Evolutionary conservation across 2,888 invertebrate genomes (phyloP).

Genomic region (Peribatodes rhomboidaria): DNA sequence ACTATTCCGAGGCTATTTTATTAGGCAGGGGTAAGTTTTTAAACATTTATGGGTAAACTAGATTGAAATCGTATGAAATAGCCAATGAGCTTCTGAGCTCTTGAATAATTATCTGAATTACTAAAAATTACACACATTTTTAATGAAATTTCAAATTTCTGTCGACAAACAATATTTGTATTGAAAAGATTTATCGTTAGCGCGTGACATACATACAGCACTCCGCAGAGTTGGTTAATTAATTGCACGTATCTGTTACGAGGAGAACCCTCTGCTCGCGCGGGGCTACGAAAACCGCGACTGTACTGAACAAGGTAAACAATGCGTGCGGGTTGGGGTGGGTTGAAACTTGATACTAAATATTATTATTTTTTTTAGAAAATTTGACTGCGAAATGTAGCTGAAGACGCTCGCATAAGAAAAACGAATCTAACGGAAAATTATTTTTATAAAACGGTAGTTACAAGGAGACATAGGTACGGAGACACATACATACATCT

Average conservation of each 20-base stretch:
- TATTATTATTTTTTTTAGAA: neutral
- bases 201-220: slow-evolving; percentile 43
- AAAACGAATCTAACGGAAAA: too few species aligned
- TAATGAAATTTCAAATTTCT: neutral
- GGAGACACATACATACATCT: too few species aligned
- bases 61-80: too few species aligned
- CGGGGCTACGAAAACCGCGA: slow-evolving; percentile 22
- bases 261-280: slow-evolving; percentile 24
- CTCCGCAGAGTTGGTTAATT: slow-evolving; percentile 41
- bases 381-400: too few species aligned
- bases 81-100: too few species aligned
- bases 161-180: slow-evolving; percentile 25
- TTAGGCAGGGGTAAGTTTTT: too few species aligned
- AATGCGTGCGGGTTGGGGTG: neutral
- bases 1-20: too few species aligned
- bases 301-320: too few species aligned
- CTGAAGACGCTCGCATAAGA: too few species aligned
- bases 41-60: too few species aligned
- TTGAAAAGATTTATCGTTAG: slow-evolving; percentile 35
- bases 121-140: neutral
- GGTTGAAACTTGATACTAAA: neutral
- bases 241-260: slow-evolving; percentile 47
- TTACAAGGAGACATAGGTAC: too few species aligned
- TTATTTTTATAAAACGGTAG: too few species aligned
- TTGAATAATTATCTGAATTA: neutral